Base-by-base conservation (phyloP, 2,113 vertebrate genomes). In the Onychostoma macrolepis region DNA sequence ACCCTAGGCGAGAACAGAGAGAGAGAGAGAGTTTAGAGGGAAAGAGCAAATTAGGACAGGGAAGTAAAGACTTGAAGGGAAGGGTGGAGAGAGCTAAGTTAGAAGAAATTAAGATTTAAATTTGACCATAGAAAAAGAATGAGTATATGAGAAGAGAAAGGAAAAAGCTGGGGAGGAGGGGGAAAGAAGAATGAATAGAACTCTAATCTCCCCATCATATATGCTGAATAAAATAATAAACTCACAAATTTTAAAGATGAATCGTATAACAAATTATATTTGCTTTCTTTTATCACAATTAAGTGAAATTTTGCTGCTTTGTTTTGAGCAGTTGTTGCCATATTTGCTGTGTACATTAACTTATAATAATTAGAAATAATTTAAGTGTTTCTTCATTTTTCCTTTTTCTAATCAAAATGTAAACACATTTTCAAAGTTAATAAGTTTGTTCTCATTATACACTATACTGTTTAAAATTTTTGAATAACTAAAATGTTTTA, bases 21-120 rank as follows among this genome's bases (percentile, higher is more conserved):
- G 77, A 24, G 76, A 53, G n/a, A 50, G 75, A 28, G 7, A 21
- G 30, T 72, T 72, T 38, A 72, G 19, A 33, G 19, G 30, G 30
- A 79, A 36, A 79, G 50, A 38, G n/a, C 41, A 48, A 76, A 76
- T 76, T 76, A 76, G 41, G 38, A 28, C 74, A 48, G 41, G 41
- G 43, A 26, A 76, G n/a, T 26, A n/a, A 76, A 45, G n/a, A 76
- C 41, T 28, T 58, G 30, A 33, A 56, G 19, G 2, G 50, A 78
- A 33, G 17, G 17, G 17, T 56, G 26, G 76, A 78, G 71, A 74
- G 19, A 24, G 15, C 15, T 72, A 69, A 72, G 36, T 38, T 24
- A 24, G 9, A 74, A 74, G 69, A 41, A 12, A 74, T 65, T 26
- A 26, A 26, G 11, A 74, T 0, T 74, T 43, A 43, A 48, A 43